A percentile compares a stretch with the other conserved stretches of the same genome.
Conservation (phyloP, 64 coral and sea anemone genomes). For the Platygyra sinensis region DNA sequence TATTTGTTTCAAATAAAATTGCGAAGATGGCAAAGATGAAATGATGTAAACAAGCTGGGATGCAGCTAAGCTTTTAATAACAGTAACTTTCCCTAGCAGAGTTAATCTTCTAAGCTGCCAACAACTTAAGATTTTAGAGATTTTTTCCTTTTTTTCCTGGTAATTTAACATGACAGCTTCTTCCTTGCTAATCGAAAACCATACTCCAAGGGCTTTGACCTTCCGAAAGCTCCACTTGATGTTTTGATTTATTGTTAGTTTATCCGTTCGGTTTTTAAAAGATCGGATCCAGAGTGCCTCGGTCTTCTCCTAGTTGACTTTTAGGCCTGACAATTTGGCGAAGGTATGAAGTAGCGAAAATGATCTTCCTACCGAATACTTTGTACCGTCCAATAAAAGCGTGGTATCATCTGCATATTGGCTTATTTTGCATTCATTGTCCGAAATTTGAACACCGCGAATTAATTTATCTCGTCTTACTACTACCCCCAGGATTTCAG, state of each 20-base stretch:
- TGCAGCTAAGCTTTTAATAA: neutral
- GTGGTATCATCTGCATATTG: neutral
- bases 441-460: neutral
- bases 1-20: neutral
- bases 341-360: neutral
- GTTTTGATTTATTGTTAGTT: neutral
- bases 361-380: neutral
- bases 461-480: neutral
- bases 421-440: neutral
- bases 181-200: neutral
- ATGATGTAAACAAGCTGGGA: neutral
- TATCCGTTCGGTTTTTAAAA: neutral
- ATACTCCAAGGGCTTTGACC: neutral
- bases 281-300: neutral
- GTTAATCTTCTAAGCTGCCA: neutral
- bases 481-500: neutral
- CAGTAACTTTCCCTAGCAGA: neutral
- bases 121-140: neutral
- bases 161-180: neutral
- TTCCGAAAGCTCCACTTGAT: neutral
- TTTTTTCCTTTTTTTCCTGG: neutral
- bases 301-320: neutral
- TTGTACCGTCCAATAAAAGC: neutral
- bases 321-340: neutral
- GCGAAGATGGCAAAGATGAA: neutral